Conservation (phyloP, 2,113 vertebrate species). For the Halichoerus grypus region DNA sequence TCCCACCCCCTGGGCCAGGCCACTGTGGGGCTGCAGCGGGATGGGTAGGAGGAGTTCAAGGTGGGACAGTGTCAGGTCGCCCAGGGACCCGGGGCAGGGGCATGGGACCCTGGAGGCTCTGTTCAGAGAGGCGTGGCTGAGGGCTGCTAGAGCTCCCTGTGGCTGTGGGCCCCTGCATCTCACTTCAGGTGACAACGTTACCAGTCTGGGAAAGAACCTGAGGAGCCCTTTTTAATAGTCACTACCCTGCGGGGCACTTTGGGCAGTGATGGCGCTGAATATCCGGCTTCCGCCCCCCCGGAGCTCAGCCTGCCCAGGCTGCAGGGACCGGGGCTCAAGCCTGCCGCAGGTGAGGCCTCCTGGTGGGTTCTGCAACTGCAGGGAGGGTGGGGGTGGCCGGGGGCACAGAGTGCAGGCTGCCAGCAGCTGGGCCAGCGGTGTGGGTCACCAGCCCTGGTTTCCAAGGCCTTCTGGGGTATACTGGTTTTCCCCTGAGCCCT, state of each 20-base stretch:
- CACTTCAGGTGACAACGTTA: neutral
- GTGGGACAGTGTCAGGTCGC: too few species aligned
- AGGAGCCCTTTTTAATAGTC: neutral
- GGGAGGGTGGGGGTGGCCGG: accelerated
- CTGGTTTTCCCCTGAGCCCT: neutral
- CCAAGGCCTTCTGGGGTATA: neutral
- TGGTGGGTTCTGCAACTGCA: neutral
- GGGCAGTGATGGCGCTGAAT: too few species aligned
- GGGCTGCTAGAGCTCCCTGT: neutral
- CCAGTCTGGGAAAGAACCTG: neutral
- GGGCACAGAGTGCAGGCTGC: neutral
- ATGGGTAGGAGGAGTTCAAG: neutral
- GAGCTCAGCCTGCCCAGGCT: neutral
- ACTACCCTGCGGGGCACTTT: too few species aligned
- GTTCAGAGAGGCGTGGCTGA: neutral
- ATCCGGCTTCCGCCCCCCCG: accelerated
- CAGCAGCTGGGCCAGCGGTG: accelerated
- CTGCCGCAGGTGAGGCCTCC: accelerated
- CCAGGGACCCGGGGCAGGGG: neutral
- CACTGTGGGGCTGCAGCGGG: neutral
- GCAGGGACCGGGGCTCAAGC: neutral
- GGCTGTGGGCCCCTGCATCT: neutral
- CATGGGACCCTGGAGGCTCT: too few species aligned
- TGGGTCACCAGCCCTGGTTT: neutral
- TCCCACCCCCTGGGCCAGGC: neutral